Base-by-base conservation (phyloP, 2,888 invertebrate genomes). In the Ametastegia equiseti region DNA sequence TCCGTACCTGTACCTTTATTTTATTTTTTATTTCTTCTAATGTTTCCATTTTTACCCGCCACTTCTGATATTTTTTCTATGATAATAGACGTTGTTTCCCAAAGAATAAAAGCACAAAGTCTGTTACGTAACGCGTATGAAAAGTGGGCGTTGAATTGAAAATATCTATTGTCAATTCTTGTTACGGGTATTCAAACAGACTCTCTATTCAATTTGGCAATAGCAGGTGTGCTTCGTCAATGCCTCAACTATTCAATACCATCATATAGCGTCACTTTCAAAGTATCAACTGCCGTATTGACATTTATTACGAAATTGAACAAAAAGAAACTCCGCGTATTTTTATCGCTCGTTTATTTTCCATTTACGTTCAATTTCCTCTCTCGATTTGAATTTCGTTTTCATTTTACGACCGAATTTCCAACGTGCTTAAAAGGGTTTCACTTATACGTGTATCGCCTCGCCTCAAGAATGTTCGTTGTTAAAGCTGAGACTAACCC, bases 361-460 rank as follows among this genome's bases (percentile, higher is more conserved):
- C 79, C 71, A 80, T 75, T 81, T 65, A 82, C 39, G n/a, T 69
- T 77, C 73, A 78, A n/a, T n/a, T n/a, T n/a, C n/a, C n/a, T 77
- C 80, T 75, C 65, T 65, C 39, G 7, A 39, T 39, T 27, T 54
- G 23, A 75, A 80, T 57, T 80, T 60, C 80, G 81, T 82, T 81
- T 82, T 65, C 63, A 33, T 67, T 83, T 83, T 84, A 82, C 81
- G 83, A 83, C 82, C 81, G 67, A 82, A 85, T 86, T 84, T 82
- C 82, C 83, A 83, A 81, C 83, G 33, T 73, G 81, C 80, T 81
- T 79, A n/a, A 81, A 82, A 47, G 81, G 82, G 67, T 80, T 83
- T 81, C 75, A 57, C 79, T 77, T 47, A 78, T 19, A 15, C 60
- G n/a, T n/a, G n/a, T n/a, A n/a, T 45, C 36, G 33, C 5, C 27